Evolutionary conservation across 2,888 invertebrate species (phyloP), one percentile per base, ranked within the genome.

Genomic region (Eugnorisma glareosa): DNA sequence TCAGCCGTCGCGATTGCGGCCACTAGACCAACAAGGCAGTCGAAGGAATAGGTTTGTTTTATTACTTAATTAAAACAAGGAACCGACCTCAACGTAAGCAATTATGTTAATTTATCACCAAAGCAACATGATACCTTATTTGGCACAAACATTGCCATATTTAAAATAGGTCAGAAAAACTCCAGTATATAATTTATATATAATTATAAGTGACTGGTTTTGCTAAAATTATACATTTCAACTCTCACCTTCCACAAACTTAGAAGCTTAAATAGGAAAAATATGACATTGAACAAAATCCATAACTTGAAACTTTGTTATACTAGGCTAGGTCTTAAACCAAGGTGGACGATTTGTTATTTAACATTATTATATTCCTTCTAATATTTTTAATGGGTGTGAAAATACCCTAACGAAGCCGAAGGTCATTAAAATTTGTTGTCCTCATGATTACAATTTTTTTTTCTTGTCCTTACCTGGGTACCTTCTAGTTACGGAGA

Each of bases 101-200:
- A 51, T 48, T 24, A 48, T 24, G 51, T 43, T 70, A 79, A 71
- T 79, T 79, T 70, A 77, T 35, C 28, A n/a, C 80, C 24, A 24
- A 70, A 31, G 28, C 45, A 37, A 77, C 37, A 28, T 70, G 61
- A 51, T 35, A 79, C 18, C 71, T 35, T 35, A 48, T 77, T 79
- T 48, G 35, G 37, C 21, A 35, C 8, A 31, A 69, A 61, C 59
- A 61, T 69, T 79, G 40, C 24, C 48, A 28, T 79, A 40, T 61
- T 61, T 24, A 10, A 51, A 77, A 79, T 28, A 69, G 69, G 61
- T 79, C 4, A 24, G 2, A 31, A 24, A 78, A 59, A 61, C 48
- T 69, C 48, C 69, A 69, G 35, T 48, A 8, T 48, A 11, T n/a
- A n/a, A n/a, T n/a, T n/a, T n/a, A n/a, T n/a, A n/a, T n/a, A n/a